phyloP scores from a whole-genome alignment of 2,888 invertebrate species.

The Monochamus alternatus region DNA sequence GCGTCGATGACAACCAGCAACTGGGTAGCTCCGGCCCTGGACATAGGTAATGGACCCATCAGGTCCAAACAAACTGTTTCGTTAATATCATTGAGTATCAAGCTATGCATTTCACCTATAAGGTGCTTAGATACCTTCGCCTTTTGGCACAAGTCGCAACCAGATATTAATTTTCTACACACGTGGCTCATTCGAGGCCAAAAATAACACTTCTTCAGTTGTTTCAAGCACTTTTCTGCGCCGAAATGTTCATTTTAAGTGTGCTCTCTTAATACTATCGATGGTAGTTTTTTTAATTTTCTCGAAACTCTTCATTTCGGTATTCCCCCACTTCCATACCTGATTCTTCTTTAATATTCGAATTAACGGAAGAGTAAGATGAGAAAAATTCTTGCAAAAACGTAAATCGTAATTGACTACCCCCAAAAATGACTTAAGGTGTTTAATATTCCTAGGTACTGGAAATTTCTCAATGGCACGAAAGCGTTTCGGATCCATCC shows the following conservation, averaged over 20 bases:
- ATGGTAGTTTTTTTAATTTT: not conserved
- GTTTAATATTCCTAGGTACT: slow-evolving; percentile 13
- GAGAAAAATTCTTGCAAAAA: slow-evolving; percentile 23
- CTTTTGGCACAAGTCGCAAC: slow-evolving; percentile 36
- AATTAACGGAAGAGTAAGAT: not conserved
- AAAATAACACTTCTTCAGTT: not conserved
- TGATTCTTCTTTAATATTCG: slow-evolving; percentile 7
- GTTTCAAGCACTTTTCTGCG: not conserved
- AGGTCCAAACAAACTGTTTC: slow-evolving; percentile 34
- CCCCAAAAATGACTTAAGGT: slow-evolving; percentile 38
- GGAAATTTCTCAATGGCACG: slow-evolving; percentile 17
- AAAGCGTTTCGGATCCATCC: slow-evolving; percentile 18
- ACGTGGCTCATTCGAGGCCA: slow-evolving; percentile 15
- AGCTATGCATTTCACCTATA: not conserved
- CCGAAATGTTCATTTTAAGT: too few relatives aligned
- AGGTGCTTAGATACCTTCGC: slow-evolving; percentile 1
- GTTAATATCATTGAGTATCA: not conserved
- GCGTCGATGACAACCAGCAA: slow-evolving; percentile 33
- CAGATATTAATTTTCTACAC: slow-evolving; percentile 8
- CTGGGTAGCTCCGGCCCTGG: slow-evolving; percentile 31
- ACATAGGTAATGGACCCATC: slow-evolving; percentile 34
- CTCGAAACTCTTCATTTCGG: not conserved
- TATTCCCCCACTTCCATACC: slow-evolving; percentile 14
- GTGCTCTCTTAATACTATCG: slow-evolving; percentile 18
- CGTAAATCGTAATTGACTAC: slow-evolving; percentile 4